These are phyloP conservation scores for Anthrax anthrax DNA, from an alignment of 2,888 invertebrate species.

Conservation along the genomic window DNA sequence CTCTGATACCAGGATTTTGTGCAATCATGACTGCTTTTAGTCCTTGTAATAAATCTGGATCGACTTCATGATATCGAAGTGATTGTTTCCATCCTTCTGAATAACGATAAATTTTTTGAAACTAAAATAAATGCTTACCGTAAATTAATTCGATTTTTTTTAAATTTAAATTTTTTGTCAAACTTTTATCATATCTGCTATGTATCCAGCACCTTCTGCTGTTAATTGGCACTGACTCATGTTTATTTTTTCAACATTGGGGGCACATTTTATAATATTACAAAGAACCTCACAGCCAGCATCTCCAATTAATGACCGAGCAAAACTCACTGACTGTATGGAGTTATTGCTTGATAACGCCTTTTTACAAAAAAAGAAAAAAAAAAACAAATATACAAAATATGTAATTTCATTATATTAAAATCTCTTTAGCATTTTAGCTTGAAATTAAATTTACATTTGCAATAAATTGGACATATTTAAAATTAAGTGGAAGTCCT, in stretches of 20 bases:
- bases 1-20: constrained; percentile 51
- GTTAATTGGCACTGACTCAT: constrained; percentile 54
- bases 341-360: constrained; percentile 47
- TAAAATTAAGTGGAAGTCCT: constrained; percentile 52
- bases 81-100: constrained; percentile 73
- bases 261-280: constrained; percentile 48
- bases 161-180: constrained; percentile 36
- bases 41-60: constrained; percentile 58
- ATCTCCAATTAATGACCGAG: constrained; percentile 54
- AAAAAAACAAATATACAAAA: background rate
- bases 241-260: constrained; percentile 53
- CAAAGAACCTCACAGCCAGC: constrained; percentile 57
- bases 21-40: constrained; percentile 54
- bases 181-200: constrained; percentile 53
- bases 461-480: constrained; percentile 46
- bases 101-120: constrained; percentile 55
- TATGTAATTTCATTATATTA: too few species aligned
- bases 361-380: too few species aligned
- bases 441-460: constrained; percentile 31
- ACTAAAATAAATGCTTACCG: constrained; percentile 28
- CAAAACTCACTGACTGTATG: constrained; percentile 51
- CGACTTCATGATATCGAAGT: constrained; percentile 58
- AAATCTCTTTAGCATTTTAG: too few species aligned
- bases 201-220: constrained; percentile 43
- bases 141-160: constrained; percentile 31